Conservation (phyloP, 1,140 invertebrate genomes). For the Leptinotarsa undecemlineata region DNA sequence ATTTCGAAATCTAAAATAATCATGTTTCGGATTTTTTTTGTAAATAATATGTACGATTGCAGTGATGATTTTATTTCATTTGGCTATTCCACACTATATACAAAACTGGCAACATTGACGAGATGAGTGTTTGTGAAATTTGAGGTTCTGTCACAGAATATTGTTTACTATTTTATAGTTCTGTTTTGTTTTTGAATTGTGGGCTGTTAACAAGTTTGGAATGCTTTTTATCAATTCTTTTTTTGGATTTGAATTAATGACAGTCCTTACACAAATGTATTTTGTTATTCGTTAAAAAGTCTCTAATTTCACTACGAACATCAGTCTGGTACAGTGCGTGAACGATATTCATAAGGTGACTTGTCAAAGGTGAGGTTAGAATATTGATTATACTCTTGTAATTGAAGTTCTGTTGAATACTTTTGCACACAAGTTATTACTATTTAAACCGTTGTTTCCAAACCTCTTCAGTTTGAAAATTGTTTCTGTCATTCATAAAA, state of each 20-base stretch:
- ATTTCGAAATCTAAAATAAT: too few relatives aligned
- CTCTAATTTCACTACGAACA: too few relatives aligned
- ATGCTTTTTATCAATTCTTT: neutral
- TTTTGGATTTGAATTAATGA: conserved; percentile 9
- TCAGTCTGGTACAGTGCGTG: too few relatives aligned
- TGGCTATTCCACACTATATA: too few relatives aligned
- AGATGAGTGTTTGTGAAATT: neutral
- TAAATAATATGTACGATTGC: too few relatives aligned
- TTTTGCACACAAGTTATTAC: too few relatives aligned
- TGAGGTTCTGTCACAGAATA: neutral
- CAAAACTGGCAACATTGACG: too few relatives aligned
- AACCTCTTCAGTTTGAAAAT: neutral
- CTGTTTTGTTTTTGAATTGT: neutral
- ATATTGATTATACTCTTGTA: conserved; percentile 7
- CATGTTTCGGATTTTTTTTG: too few relatives aligned
- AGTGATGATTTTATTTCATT: too few relatives aligned
- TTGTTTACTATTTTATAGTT: neutral
- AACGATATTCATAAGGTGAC: neutral
- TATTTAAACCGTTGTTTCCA: too few relatives aligned
- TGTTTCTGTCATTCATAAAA: neutral
- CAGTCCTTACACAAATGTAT: neutral
- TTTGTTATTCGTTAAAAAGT: neutral
- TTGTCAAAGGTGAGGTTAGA: conserved; percentile 14
- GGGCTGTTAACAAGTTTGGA: neutral
- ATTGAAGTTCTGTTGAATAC: too few relatives aligned